Evolutionary conservation across 2,797 vertebrate species (phyloP).

Genomic region (Nothura maculosa): DNA sequence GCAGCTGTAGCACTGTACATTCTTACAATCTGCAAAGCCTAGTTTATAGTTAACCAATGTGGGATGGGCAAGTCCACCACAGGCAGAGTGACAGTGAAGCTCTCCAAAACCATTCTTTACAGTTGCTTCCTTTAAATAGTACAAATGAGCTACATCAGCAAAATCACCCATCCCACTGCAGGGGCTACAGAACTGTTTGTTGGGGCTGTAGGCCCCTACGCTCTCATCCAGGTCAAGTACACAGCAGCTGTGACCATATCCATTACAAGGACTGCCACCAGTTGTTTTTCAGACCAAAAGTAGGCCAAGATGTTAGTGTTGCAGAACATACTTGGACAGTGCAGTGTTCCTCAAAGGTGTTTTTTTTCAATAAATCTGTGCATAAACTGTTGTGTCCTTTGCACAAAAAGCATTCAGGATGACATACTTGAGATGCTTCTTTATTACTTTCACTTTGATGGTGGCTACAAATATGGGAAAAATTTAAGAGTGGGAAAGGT

Average conservation of each 20-base stretch:
- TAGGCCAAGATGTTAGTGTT: neutral
- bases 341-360: neutral
- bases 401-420: neutral
- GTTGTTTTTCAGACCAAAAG: neutral
- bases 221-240: neutral
- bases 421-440: neutral
- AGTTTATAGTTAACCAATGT: neutral
- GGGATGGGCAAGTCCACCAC: neutral
- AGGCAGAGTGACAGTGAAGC: neutral
- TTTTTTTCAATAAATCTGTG: neutral
- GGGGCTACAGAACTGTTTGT: fast-evolving
- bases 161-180: fast-evolving
- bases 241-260: neutral
- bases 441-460: neutral
- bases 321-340: neutral
- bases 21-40: neutral
- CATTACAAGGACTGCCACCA: neutral
- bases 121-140: neutral
- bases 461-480: neutral
- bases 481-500: neutral
- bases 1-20: neutral
- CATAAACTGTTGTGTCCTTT: neutral
- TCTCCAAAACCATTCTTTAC: neutral
- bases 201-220: neutral
- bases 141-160: neutral